Conservation (phyloP, 1,140 invertebrate species). For the Bactericera cockerelli region DNA sequence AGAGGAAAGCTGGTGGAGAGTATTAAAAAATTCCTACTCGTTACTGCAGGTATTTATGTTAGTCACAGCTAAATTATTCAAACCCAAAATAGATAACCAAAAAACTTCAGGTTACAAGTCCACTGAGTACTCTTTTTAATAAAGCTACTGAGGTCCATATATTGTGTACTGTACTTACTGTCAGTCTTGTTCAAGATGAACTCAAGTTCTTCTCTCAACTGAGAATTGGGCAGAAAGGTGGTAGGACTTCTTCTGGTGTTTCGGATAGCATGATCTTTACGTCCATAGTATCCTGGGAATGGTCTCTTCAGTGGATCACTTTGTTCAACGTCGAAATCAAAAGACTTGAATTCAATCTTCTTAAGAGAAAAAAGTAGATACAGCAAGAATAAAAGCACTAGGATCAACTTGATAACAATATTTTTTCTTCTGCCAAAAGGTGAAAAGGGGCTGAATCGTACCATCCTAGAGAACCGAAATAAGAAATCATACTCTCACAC, state of each 20-base stretch:
- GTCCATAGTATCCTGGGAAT: background rate
- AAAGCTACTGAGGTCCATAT: too few species aligned
- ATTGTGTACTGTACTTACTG: background rate
- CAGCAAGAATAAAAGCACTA: background rate
- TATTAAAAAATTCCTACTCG: too few species aligned
- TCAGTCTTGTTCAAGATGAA: background rate
- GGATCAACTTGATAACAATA: background rate
- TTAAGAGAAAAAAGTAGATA: background rate
- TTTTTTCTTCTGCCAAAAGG: constrained; percentile 6
- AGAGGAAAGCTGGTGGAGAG: too few species aligned
- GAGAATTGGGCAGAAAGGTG: background rate
- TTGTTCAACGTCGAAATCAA: background rate
- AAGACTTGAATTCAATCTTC: background rate
- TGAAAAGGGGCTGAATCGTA: background rate
- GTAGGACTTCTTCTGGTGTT: background rate
- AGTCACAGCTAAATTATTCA: too few species aligned
- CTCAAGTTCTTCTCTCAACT: background rate
- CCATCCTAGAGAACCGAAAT: background rate
- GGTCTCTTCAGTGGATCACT: background rate
- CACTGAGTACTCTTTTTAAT: too few species aligned
- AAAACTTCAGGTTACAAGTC: too few species aligned
- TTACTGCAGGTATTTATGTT: too few species aligned
- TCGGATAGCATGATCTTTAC: background rate
- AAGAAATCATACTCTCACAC: too few species aligned
- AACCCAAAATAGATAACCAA: too few species aligned